These are phyloP conservation scores for Apogon talboti DNA, from an alignment of 2,797 vertebrate species.

Conservation along the genomic window DNA sequence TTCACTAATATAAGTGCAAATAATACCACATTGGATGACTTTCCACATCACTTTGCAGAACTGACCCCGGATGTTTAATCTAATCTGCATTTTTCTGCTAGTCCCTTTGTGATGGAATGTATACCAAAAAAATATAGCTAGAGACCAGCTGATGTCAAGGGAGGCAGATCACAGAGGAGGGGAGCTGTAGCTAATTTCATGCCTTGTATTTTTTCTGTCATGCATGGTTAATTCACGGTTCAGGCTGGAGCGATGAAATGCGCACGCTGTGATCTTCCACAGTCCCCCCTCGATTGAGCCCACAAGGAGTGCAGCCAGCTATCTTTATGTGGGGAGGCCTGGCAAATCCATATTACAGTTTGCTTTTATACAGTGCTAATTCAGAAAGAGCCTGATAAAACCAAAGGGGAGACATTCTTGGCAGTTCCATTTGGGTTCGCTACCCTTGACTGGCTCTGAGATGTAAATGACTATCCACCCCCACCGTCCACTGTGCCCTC, in stretches of 20 bases:
- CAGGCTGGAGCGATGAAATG: constrained; percentile 58
- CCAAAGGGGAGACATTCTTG: constrained; percentile 60
- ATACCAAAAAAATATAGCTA: constrained; percentile 37
- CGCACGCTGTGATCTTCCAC: constrained; percentile 59
- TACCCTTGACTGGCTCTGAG: constrained; percentile 64
- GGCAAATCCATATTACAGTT: constrained; percentile 64
- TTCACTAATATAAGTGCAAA: constrained; percentile 22
- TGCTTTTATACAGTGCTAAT: constrained; percentile 65
- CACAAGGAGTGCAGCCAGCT: constrained; percentile 30
- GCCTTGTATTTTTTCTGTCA: constrained; percentile 75
- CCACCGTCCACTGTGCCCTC: constrained; percentile 30
- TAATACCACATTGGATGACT: constrained; percentile 24
- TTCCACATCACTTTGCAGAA: constrained; percentile 21
- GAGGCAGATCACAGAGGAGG: constrained; percentile 63
- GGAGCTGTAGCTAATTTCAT: constrained; percentile 79
- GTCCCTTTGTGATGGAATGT: constrained; percentile 63
- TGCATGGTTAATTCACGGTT: constrained; percentile 70
- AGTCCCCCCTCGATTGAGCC: constrained; percentile 18
- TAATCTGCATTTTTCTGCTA: constrained; percentile 63
- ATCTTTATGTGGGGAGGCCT: constrained; percentile 50
- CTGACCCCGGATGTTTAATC: constrained; percentile 53
- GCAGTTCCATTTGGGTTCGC: constrained; percentile 72
- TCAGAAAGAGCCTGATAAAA: constrained; percentile 63
- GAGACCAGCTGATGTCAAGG: constrained; percentile 43
- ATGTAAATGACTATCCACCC: constrained; percentile 71